Evolutionary conservation across 2,888 invertebrate species (phyloP), one percentile per base, ranked within the genome.

Genomic region (Volucella bombylans): DNA sequence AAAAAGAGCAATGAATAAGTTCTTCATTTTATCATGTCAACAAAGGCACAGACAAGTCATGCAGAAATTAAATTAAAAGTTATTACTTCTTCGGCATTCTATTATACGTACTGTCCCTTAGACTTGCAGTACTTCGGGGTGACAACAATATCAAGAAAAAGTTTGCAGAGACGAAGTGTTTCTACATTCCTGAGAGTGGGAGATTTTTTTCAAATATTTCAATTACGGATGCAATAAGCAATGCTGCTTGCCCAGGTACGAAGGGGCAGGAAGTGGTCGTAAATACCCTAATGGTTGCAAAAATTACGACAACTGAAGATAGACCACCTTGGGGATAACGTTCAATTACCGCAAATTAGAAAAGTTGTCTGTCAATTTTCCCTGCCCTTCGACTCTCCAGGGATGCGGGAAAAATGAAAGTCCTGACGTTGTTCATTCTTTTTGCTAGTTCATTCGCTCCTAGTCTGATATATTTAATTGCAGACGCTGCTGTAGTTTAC

Each of bases 331-430:
- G 64, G 82, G 82, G 55, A 73, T 64, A 52, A n/a, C 64, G 68
- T 68, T 82, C 82, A 82, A 78, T 78, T 82, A 82, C 52, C 72
- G 41, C 72, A 82, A 82, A 82, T 82, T 82, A 82, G 68, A 73
- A 78, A 82, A 82, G 78, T 82, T 82, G 82, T 73, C 82, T 78
- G 62, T 73, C 71, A 82, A 78, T 82, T 78, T 78, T 15, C 8
- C 55, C 45, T 57, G 57, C 10, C 31, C 6, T 31, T 31, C 31
- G 6, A 31, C 31, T 31, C 31, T 31, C 31, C 31, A 31, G 31
- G 31, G 31, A 31, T 31, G 31, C 12, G 23, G 41, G 73, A 14
- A 49, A 43, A n/a, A 41, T 2, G 11, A 54, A 31, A 15, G 12
- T 38, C 15, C 11, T 14, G 39, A 3, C 11, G 23, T 11, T 3